A percentile compares a stretch with the other conserved stretches of the same genome.
phyloP scores from a whole-genome alignment of 1,140 invertebrate species.

The Bactericera cockerelli region DNA sequence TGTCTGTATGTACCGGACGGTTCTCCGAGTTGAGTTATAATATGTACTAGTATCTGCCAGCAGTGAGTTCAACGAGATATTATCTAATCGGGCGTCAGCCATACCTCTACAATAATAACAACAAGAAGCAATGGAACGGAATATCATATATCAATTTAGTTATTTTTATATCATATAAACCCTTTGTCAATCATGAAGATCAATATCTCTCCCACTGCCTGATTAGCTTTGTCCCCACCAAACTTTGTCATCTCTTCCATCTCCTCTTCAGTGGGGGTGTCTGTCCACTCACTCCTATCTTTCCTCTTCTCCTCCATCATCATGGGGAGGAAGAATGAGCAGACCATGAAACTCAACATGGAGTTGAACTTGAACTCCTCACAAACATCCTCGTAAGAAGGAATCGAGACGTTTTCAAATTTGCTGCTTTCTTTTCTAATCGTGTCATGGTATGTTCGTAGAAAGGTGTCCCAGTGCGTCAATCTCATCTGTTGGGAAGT shows the following conservation, averaged over 20 bases:
- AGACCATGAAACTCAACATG: slow-evolving; percentile 25
- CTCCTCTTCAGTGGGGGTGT: neutral
- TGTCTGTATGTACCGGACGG: too few species aligned
- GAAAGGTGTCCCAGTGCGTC: slow-evolving; percentile 23
- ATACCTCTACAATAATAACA: too few species aligned
- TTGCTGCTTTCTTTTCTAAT: slow-evolving; percentile 11
- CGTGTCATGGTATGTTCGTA: slow-evolving; percentile 26
- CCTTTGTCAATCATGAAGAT: slow-evolving; percentile 9
- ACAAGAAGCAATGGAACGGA: too few species aligned
- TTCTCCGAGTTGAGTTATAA: too few species aligned
- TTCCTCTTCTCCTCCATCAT: slow-evolving; percentile 13
- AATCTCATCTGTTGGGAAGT: slow-evolving; percentile 20
- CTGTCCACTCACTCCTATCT: neutral
- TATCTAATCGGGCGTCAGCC: too few species aligned
- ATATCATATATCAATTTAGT: too few species aligned
- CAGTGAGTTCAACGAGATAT: too few species aligned
- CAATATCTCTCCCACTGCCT: neutral
- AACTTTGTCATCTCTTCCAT: neutral
- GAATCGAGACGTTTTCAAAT: slow-evolving; percentile 9
- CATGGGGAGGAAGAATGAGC: slow-evolving; percentile 23
- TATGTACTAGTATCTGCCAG: too few species aligned
- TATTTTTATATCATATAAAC: too few species aligned
- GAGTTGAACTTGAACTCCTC: slow-evolving; percentile 24
- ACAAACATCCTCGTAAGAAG: slow-evolving; percentile 23
- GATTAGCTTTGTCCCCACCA: neutral